Conservation (phyloP, 2,113 vertebrate species). For the Siniperca chuatsi region DNA sequence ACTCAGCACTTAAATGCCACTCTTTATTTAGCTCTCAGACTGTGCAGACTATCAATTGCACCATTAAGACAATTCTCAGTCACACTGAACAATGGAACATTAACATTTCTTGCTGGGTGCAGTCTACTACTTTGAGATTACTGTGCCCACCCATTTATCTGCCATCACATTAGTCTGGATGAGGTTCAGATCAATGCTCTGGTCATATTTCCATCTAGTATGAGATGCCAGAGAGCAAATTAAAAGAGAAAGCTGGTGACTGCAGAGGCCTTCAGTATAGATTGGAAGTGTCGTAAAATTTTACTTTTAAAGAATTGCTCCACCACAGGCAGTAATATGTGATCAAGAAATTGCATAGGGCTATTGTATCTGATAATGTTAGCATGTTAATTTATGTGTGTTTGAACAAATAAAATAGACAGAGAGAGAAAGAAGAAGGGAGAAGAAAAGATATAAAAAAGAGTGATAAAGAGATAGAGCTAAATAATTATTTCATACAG, state of each 20-base stretch:
- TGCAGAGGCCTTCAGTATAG: conserved; percentile 44
- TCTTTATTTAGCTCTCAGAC: conserved; percentile 77
- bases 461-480: background rate
- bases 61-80: conserved; percentile 77
- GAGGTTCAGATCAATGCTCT: conserved; percentile 56
- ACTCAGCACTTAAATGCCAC: conserved; percentile 72
- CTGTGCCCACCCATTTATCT: conserved; percentile 55
- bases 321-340: conserved; percentile 13
- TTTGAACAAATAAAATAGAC: background rate
- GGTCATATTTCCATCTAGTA: conserved; percentile 61
- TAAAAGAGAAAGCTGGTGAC: conserved; percentile 67
- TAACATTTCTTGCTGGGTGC: conserved; percentile 59
- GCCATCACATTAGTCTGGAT: conserved; percentile 51
- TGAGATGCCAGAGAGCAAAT: conserved; percentile 66
- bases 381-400: conserved; percentile 3
- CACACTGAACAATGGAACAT: conserved; percentile 71
- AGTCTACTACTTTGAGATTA: conserved; percentile 59
- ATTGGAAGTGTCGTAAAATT: conserved; percentile 57
- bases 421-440: background rate
- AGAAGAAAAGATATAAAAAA: background rate
- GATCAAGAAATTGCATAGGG: background rate
- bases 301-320: conserved; percentile 33
- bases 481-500: background rate
- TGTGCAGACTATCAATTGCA: conserved; percentile 76
- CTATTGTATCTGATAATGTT: conserved; percentile 21